Conservation (phyloP, 30 jellyfish, hydroid and myxozoan genomes). For the Chironex yamaguchii region DNA sequence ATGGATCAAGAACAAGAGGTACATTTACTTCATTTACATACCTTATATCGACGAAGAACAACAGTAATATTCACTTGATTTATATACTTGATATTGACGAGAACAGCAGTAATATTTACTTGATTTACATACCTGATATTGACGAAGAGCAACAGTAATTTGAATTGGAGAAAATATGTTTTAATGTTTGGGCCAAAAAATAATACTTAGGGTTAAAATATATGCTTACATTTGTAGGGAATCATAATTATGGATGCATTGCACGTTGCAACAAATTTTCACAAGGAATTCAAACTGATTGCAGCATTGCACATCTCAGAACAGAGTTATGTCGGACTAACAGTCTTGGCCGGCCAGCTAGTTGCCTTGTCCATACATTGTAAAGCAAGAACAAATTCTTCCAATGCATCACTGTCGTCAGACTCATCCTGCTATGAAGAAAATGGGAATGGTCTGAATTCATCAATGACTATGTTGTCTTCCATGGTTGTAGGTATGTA, state of each 20-base stretch:
- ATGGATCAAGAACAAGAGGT: too few species aligned
- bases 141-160: too few species aligned
- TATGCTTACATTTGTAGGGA: too few species aligned
- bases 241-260: too few species aligned
- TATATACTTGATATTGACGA: too few species aligned
- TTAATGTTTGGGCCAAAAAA: background rate
- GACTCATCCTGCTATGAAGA: constrained; percentile 85
- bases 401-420: constrained; percentile 69
- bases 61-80: too few species aligned
- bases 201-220: background rate
- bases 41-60: too few species aligned
- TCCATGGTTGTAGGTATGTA: constrained; percentile 74
- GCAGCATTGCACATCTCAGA: constrained; percentile 76
- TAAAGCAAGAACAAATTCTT: constrained; percentile 52
- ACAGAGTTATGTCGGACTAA: constrained; percentile 73
- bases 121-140: too few species aligned
- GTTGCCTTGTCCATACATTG: constrained; percentile 62
- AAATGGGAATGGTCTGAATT: constrained; percentile 25
- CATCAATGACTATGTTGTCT: constrained; percentile 73
- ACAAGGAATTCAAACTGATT: constrained; percentile 63
- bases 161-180: too few species aligned
- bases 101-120: too few species aligned
- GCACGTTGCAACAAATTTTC: too few species aligned
- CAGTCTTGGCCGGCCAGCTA: constrained; percentile 62
- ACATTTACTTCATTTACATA: too few species aligned